Base-by-base conservation (phyloP, 2,888 invertebrate genomes). In the Eumacrocentrus americanus region DNA sequence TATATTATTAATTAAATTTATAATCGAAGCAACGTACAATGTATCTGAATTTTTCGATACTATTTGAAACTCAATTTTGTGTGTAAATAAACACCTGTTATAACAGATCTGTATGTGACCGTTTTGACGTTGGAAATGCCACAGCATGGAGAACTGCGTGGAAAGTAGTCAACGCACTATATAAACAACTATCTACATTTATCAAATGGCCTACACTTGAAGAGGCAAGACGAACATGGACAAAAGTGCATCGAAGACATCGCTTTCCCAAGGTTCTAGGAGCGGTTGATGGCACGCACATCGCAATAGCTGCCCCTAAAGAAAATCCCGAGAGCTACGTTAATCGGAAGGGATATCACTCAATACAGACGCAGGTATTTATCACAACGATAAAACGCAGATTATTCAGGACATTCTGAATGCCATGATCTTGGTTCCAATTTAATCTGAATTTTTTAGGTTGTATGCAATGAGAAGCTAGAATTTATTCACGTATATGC, bases 391-490 rank as follows among this genome's bases (percentile, higher is more conserved):
- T 52, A 51, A 18, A 47, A 37, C 29, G 20, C 38, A 34, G 42
- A n/a, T 34, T 23, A 34, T 55, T 18, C 22, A 47, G n/a, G 4
- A 14, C n/a, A n/a, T n/a, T n/a, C n/a, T n/a, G n/a, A n/a, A n/a
- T n/a, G n/a, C n/a, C n/a, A n/a, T n/a, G n/a, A n/a, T n/a, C n/a
- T n/a, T n/a, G n/a, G n/a, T n/a, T n/a, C n/a, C n/a, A 38, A 38
- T 3, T 2, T 38, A 12, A 38, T 14, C 16, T 38, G 12, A 7
- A 3, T 11, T 22, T 53, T 61, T 16, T 46, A 65, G 65, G 35
- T 65, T 2, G 59, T 61, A 16, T 61, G 63, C 47, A 42, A 61
- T 50, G 52, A 63, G 20, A 42, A 55, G 20, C 42, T 62, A 50
- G 52, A 60, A 48, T 48, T 66, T 25, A 62, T 60, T 11, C 63